A percentile compares a stretch with the other conserved stretches of the same genome.
Evolutionary conservation across 23 tunicate species (phyloP).

Genomic region (Clavelina lepadiformis): DNA sequence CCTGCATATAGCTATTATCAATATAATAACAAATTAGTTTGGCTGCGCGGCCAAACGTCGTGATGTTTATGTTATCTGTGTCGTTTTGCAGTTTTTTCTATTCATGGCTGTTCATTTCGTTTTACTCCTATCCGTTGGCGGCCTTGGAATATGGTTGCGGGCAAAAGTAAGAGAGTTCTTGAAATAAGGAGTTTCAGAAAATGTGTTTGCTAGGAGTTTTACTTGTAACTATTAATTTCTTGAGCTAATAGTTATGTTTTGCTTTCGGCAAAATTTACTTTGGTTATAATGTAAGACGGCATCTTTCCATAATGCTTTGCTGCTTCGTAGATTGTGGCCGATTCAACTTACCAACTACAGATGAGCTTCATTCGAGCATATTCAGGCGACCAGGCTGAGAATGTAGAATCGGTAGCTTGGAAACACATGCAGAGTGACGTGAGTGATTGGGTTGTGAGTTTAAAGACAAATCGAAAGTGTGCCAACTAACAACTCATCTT

Average conservation of each 20-base stretch:
- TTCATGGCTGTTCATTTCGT: constrained; percentile 52
- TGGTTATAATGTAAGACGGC: too few species aligned
- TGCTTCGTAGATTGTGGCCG: constrained; percentile 43
- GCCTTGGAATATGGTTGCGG: constrained; percentile 49
- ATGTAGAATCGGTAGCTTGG: constrained; percentile 62
- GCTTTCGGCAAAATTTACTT: too few species aligned
- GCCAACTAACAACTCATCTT: neutral
- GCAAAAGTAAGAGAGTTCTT: constrained; percentile 24
- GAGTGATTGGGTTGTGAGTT: neutral
- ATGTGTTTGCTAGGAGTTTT: too few species aligned
- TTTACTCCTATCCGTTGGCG: constrained; percentile 28
- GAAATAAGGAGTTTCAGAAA: too few species aligned
- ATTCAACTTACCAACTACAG: constrained; percentile 9
- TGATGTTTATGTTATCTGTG: neutral
- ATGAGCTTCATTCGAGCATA: constrained; percentile 27
- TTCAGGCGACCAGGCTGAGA: constrained; percentile 51
- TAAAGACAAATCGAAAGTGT: neutral
- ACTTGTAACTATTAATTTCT: too few species aligned
- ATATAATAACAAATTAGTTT: too few species aligned
- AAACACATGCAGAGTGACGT: constrained; percentile 52
- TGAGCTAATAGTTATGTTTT: too few species aligned
- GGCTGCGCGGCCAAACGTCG: neutral
- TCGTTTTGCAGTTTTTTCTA: constrained; percentile 66
- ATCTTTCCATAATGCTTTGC: too few species aligned
- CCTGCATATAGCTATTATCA: too few species aligned